phyloP scores from a whole-genome alignment of 2,797 vertebrate genomes.

The Phalloptychus januarius region DNA sequence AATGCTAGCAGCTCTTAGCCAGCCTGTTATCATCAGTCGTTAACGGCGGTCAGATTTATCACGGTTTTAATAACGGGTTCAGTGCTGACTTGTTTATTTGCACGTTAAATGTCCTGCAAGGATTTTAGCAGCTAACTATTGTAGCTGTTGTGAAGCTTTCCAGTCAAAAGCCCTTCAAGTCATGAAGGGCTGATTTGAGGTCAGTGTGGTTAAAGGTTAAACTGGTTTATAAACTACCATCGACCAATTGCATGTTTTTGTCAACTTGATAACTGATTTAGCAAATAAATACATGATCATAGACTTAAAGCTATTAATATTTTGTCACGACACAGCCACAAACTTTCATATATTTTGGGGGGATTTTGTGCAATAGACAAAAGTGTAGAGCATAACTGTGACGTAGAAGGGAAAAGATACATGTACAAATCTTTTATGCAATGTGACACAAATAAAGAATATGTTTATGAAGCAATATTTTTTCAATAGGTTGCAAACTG shows the following conservation, averaged over 20 bases:
- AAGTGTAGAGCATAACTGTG: neutral
- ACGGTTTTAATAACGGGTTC: neutral
- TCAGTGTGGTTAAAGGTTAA: neutral
- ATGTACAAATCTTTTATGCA: neutral
- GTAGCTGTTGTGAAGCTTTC: neutral
- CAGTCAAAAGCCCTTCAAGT: neutral
- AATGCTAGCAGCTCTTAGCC: slow-evolving; percentile 34
- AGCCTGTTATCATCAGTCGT: neutral
- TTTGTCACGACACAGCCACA: neutral
- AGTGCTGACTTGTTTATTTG: neutral
- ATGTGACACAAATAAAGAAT: neutral
- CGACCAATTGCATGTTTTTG: neutral
- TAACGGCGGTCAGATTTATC: neutral
- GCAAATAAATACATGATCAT: neutral
- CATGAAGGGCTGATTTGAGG: neutral
- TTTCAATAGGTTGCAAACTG: neutral
- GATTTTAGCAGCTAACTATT: neutral
- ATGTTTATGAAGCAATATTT: neutral
- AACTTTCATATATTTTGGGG: neutral
- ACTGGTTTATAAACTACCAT: neutral
- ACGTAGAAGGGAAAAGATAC: neutral
- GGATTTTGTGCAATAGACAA: neutral
- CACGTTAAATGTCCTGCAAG: neutral
- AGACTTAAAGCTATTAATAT: neutral
- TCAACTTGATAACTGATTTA: neutral